phyloP scores from a whole-genome alignment of 1,140 invertebrate genomes.

The Drosophila sp. region DNA sequence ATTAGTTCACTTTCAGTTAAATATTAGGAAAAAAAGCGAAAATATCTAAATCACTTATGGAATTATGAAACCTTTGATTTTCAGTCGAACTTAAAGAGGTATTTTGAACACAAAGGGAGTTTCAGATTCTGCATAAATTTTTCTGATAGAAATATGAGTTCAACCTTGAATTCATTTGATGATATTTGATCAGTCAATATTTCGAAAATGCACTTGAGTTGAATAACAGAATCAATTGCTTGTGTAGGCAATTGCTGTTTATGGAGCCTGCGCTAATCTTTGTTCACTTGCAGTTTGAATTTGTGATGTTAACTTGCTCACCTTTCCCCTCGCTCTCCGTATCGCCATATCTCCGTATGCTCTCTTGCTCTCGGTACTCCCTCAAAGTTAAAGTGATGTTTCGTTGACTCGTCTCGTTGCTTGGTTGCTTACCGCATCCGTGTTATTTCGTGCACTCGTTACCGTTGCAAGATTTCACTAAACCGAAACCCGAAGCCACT shows the following conservation, averaged over 20 bases:
- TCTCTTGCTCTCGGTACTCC: not conserved
- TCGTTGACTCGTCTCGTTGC: slow-evolving; percentile 15
- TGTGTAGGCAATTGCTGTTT: not conserved
- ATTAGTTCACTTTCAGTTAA: too few relatives aligned
- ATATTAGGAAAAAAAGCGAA: too few relatives aligned
- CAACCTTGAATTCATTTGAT: not conserved
- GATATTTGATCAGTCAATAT: not conserved
- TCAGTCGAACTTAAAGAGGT: too few relatives aligned
- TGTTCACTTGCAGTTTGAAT: not conserved
- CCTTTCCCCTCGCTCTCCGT: not conserved
- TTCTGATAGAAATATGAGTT: too few relatives aligned
- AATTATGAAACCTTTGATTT: too few relatives aligned
- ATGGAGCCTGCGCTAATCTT: slow-evolving; percentile 1
- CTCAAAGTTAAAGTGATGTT: slow-evolving; percentile 1
- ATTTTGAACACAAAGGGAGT: too few relatives aligned
- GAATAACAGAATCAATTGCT: slow-evolving; percentile 8
- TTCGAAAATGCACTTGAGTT: not conserved
- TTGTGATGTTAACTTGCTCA: not conserved
- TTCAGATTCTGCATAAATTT: not conserved
- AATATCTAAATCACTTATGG: too few relatives aligned
- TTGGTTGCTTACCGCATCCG: slow-evolving; percentile 35
- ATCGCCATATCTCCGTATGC: too few relatives aligned
- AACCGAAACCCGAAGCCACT: slow-evolving; percentile 44
- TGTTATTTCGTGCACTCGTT: slow-evolving; percentile 60
- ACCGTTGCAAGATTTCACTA: slow-evolving; percentile 46